Percentiles rank a stretch among this genome's conserved stretches.
Evolutionary conservation across 2,113 vertebrate genomes (phyloP).

Genomic region (Callipepla squamata): DNA sequence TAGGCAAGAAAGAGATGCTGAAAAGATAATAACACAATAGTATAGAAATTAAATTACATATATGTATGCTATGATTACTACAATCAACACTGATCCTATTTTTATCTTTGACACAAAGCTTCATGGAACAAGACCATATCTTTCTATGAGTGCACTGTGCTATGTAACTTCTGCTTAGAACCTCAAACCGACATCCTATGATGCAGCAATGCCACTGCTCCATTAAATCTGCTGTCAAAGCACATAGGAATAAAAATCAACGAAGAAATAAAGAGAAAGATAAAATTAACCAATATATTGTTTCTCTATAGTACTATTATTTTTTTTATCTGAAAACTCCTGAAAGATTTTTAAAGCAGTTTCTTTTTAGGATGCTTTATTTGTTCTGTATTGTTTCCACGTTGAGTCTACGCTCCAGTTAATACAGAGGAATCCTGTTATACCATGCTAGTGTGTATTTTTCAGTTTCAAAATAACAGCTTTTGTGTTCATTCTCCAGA

Average conservation of each 20-base stretch:
- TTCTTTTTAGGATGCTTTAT: background rate
- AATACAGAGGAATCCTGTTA: constrained; percentile 22
- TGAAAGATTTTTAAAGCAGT: background rate
- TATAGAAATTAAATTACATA: background rate
- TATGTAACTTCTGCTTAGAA: background rate
- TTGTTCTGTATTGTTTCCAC: background rate
- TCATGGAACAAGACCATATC: background rate
- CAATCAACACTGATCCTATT: background rate
- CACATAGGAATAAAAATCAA: background rate
- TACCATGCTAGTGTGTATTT: background rate
- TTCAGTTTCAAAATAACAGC: constrained; percentile 46
- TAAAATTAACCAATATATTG: background rate
- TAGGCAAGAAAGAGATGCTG: constrained; percentile 6
- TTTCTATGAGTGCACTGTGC: background rate
- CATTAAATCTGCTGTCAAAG: background rate
- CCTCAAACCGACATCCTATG: background rate
- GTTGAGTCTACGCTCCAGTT: background rate
- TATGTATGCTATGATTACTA: background rate
- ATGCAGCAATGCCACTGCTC: background rate
- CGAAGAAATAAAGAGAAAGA: background rate
- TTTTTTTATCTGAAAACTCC: constrained; percentile 5
- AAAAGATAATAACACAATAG: background rate
- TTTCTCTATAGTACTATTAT: background rate
- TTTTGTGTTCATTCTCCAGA: constrained; percentile 26
- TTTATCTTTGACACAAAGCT: background rate